Conservation (phyloP, 2,888 invertebrate species). For the Listrodromus nycthemerus region DNA sequence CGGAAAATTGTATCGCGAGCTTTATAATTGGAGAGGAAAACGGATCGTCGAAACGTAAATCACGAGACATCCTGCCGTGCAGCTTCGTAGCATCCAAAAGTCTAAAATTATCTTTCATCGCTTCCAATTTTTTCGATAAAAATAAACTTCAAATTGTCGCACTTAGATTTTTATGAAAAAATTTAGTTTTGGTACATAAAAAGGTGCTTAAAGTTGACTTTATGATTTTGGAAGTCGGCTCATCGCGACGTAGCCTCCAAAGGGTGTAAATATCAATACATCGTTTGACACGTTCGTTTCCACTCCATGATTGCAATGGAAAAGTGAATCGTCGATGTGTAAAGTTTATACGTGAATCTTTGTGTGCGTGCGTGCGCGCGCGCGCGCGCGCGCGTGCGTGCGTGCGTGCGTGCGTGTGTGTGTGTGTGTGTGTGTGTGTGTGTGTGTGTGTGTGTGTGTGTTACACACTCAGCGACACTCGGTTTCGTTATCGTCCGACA, state of each 20-base stretch:
- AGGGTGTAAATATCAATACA: background rate
- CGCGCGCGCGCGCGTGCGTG: background rate
- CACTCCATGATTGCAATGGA: background rate
- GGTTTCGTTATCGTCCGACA: constrained; percentile 36
- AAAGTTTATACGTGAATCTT: too few species aligned
- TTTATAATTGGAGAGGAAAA: background rate
- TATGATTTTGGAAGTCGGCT: too few species aligned
- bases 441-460: background rate
- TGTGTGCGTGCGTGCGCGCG: too few species aligned
- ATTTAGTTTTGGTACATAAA: too few species aligned
- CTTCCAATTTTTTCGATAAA: too few species aligned
- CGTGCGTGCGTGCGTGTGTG: too few species aligned
- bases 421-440: too few species aligned
- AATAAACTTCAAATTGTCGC: too few species aligned
- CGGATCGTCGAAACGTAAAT: background rate
- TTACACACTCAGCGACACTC: background rate
- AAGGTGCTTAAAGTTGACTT: too few species aligned
- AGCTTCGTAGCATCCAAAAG: background rate
- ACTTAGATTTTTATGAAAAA: too few species aligned
- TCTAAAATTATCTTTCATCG: background rate
- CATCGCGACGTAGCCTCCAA: too few species aligned
- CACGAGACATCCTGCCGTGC: background rate
- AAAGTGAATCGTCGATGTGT: background rate
- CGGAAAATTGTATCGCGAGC: too few species aligned
- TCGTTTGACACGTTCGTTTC: background rate